Conservation (phyloP, 2,113 vertebrate genomes). For the Catagonus wagneri region DNA sequence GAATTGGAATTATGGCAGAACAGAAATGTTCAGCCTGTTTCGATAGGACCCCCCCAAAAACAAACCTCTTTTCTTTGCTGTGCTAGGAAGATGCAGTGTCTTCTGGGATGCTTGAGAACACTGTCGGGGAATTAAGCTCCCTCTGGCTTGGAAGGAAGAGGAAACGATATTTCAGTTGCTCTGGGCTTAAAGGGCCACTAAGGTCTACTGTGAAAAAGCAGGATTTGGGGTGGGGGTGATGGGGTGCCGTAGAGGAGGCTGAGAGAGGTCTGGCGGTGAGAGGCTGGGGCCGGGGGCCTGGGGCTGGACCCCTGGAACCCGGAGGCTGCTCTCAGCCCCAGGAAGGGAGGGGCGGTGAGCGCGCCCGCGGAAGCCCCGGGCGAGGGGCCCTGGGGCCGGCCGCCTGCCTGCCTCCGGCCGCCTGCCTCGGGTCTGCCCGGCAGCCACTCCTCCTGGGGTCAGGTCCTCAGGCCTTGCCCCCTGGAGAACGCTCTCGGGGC, state of each 20-base stretch:
- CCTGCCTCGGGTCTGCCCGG: too few species aligned
- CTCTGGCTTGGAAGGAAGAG: neutral
- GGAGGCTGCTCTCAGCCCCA: too few species aligned
- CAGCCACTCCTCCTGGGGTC: fast-evolving
- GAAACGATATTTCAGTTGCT: neutral
- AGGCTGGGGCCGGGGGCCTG: neutral
- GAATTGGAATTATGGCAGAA: neutral
- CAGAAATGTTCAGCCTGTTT: neutral
- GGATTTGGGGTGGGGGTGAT: neutral
- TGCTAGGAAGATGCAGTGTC: neutral
- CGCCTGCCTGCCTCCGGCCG: neutral
- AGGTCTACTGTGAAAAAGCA: neutral
- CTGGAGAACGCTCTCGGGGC: too few species aligned
- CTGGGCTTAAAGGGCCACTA: neutral
- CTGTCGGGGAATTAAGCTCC: neutral
- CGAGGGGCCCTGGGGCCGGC: neutral
- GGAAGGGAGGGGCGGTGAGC: neutral
- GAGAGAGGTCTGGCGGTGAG: neutral
- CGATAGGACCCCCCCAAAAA: neutral
- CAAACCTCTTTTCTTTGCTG: neutral
- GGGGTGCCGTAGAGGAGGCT: neutral
- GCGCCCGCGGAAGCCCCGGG: fast-evolving
- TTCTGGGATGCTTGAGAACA: too few species aligned
- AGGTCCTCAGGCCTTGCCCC: too few species aligned
- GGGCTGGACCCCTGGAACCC: neutral